These are phyloP conservation scores for Troides helena DNA, from an alignment of 2,888 invertebrate genomes.

Conservation along the genomic window DNA sequence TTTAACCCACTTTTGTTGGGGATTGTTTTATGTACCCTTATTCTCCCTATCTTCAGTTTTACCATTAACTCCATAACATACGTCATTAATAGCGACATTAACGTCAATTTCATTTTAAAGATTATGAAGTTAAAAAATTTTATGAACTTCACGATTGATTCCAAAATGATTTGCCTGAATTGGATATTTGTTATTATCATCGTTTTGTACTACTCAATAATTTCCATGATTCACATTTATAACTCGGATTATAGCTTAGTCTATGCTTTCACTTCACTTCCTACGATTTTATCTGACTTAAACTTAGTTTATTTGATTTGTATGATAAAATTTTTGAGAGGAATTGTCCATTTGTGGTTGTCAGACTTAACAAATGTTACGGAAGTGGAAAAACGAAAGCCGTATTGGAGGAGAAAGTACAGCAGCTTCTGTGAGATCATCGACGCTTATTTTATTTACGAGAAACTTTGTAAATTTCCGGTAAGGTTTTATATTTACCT, in stretches of 20 bases:
- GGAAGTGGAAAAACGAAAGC: not conserved
- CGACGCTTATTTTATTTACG: slow-evolving; percentile 1
- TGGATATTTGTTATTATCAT: slow-evolving; percentile 1
- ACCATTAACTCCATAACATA: not conserved
- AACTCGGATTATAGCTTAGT: not conserved
- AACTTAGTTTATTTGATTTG: slow-evolving; percentile 12
- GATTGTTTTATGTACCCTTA: not conserved
- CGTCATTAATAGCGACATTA: not conserved
- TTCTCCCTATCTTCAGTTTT: not conserved
- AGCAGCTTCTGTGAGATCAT: slow-evolving; percentile 2
- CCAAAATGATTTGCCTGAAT: not conserved
- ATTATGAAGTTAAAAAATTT: not conserved
- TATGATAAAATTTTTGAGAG: slow-evolving; percentile 4
- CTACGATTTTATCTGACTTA: not conserved
- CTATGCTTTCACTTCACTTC: not conserved
- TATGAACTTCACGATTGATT: not conserved
- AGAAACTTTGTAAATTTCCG: slow-evolving; percentile 7
- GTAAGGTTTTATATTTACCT: not conserved
- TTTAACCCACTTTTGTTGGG: not conserved
- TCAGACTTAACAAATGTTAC: not conserved
- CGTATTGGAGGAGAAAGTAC: not conserved
- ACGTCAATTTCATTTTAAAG: slow-evolving; percentile 8
- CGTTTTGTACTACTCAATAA: not conserved
- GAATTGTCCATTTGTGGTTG: not conserved
- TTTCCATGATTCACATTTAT: not conserved